Evolutionary conservation across 2,113 vertebrate genomes (phyloP).

Genomic region (Psophia crepitans): DNA sequence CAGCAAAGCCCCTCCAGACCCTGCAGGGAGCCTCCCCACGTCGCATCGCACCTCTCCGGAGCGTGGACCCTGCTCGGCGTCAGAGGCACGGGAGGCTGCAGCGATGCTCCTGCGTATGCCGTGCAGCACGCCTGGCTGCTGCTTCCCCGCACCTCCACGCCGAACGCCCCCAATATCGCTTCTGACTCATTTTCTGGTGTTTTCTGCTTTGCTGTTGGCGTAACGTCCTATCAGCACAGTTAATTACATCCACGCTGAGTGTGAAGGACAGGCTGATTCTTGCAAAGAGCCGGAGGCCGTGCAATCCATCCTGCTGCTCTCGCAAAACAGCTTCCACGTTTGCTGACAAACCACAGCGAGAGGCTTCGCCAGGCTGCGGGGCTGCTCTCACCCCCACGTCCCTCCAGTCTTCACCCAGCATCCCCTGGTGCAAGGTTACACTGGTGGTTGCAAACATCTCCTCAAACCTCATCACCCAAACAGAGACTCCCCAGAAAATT

Average conservation of each 20-base stretch:
- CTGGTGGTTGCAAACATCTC: fast-evolving
- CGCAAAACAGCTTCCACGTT: background rate
- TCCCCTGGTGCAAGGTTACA: background rate
- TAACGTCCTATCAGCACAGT: slow-evolving; percentile 70
- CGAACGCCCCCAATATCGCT: background rate
- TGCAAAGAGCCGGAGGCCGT: slow-evolving; percentile 54
- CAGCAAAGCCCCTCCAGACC: background rate
- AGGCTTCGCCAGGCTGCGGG: fast-evolving
- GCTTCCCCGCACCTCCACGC: background rate
- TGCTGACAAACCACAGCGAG: background rate
- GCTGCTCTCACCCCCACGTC: background rate
- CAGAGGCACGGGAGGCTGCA: background rate
- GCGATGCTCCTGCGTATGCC: background rate
- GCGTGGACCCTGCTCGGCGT: background rate
- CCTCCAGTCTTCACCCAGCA: fast-evolving
- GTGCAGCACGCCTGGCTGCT: background rate
- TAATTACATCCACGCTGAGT: slow-evolving; percentile 76
- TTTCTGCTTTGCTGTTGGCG: slow-evolving; percentile 68
- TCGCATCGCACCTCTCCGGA: background rate
- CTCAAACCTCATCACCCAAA: fast-evolving
- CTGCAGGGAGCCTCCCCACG: background rate
- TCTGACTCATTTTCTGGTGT: slow-evolving; percentile 62
- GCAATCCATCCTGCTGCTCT: slow-evolving; percentile 50
- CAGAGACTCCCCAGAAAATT: background rate
- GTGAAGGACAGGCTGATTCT: slow-evolving; percentile 76